A percentile compares a stretch with the other conserved stretches of the same genome.
phyloP scores from a whole-genome alignment of 1,140 invertebrate genomes.

The Myzus persicae region DNA sequence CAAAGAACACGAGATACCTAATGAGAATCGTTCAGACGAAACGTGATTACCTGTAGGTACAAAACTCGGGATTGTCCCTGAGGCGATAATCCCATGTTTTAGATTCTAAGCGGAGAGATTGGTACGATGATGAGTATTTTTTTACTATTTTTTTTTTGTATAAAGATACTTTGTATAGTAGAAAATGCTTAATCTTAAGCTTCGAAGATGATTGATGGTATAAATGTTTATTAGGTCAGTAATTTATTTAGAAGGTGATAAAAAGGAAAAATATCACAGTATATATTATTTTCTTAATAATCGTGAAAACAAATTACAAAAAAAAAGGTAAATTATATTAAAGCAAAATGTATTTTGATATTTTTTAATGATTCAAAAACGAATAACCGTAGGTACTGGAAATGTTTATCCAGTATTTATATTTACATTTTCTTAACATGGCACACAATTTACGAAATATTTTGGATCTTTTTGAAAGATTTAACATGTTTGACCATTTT shows the following conservation, averaged over 20 bases:
- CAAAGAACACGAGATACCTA: neutral
- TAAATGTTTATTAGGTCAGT: neutral
- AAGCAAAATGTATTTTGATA: neutral
- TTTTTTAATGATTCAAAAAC: neutral
- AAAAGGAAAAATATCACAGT: neutral
- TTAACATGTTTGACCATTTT: neutral
- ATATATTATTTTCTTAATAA: neutral
- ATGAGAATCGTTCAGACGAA: conserved; percentile 25
- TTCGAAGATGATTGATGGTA: neutral
- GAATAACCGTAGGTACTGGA: neutral
- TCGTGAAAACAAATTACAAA: neutral
- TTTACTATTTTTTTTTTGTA: neutral
- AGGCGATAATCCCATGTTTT: neutral
- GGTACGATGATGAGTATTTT: neutral
- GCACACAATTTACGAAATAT: neutral
- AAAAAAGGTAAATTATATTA: too few species aligned
- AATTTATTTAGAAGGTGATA: neutral
- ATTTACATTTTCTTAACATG: neutral
- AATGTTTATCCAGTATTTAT: neutral
- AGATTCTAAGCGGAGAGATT: neutral
- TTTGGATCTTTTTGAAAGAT: neutral
- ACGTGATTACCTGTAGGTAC: conserved; percentile 21
- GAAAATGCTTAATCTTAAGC: neutral
- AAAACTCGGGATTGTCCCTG: neutral
- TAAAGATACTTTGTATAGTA: neutral